Evolutionary conservation across 23 tunicate species (phyloP).

Genomic region (Trididemnum clinides): DNA sequence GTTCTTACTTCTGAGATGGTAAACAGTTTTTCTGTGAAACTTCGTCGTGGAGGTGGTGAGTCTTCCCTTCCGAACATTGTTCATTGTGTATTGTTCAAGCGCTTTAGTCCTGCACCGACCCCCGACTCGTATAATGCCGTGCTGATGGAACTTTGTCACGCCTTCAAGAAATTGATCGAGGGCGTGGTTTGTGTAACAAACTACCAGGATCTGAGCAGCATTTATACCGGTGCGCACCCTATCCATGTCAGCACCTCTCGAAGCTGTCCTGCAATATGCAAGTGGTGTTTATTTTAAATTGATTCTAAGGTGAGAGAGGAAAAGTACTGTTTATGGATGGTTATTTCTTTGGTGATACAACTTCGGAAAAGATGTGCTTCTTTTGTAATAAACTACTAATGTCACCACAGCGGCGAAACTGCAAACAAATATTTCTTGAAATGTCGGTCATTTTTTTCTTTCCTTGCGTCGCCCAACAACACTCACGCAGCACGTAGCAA

Average conservation of each 20-base stretch:
- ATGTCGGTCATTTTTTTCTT: too few species aligned
- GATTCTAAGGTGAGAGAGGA: too few species aligned
- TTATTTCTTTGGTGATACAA: too few species aligned
- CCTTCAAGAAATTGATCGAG: constrained; percentile 54
- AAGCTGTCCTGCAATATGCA: not conserved
- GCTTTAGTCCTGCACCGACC: constrained; percentile 36
- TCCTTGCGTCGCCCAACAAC: too few species aligned
- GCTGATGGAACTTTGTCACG: not conserved
- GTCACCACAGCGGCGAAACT: too few species aligned
- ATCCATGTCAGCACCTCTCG: not conserved
- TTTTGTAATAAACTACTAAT: too few species aligned
- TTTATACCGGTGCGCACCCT: not conserved
- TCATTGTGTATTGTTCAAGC: constrained; percentile 2
- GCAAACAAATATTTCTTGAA: too few species aligned
- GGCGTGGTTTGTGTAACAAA: constrained; percentile 69
- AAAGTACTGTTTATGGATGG: too few species aligned
- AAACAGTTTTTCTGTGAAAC: constrained; percentile 45
- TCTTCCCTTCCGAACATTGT: constrained; percentile 3
- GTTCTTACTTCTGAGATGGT: constrained; percentile 40
- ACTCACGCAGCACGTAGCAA: too few species aligned
- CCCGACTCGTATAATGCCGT: constrained; percentile 54
- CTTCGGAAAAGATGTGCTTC: too few species aligned
- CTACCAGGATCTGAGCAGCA: constrained; percentile 44
- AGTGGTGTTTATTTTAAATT: too few species aligned
- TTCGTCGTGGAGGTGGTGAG: not conserved